Evolutionary conservation across 2,797 vertebrate genomes (phyloP), one percentile per base, ranked within the genome.

Genomic region (Trichosurus vulpecula): DNA sequence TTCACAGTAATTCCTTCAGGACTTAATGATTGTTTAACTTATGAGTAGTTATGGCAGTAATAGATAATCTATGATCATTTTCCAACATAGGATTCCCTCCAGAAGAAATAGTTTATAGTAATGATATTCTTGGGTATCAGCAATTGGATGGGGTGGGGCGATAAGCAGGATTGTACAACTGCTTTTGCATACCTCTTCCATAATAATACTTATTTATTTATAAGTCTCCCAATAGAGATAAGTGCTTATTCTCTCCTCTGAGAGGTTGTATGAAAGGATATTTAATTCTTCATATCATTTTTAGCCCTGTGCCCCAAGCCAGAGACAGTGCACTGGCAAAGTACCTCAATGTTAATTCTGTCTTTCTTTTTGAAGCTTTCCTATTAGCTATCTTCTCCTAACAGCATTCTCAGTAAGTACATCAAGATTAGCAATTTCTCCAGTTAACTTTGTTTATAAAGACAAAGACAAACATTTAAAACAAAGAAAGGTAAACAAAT

Each of bases 1-100:
- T 1, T 90, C n/a, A 90, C 96, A 95, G 56, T 94, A 96, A 61
- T 94, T 52, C 74, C 57, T 92, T 93, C 81, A 52, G 91, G 27
- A 96, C 56, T 96, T 95, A 66, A 94, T n/a, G 94, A 95, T 74
- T 94, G 92, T 52, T 95, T n/a, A 92, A 66, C 13, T 93, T n/a
- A 35, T 61, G 3, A 66, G 61, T 16, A 66, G 8, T 91, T 51
- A 30, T 91, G 94, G 92, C 96, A 29, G 13, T 91, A 92, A 90
- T 93, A 30, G 51, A 89, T 66, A 81, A 57, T 54, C 52, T 94
- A 16, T 29, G 16, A 12, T 61, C 35, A n/a, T 66, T 66, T n/a
- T n/a, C 35, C 61, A n/a, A 66, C 35, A 66, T 92, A 92, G 25
- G 0, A 0, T n/a, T 94, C 93, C 93, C 47, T 92, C 19, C 92